phyloP scores from a whole-genome alignment of 2,113 vertebrate species.

The Rhadina sibilatrix region DNA sequence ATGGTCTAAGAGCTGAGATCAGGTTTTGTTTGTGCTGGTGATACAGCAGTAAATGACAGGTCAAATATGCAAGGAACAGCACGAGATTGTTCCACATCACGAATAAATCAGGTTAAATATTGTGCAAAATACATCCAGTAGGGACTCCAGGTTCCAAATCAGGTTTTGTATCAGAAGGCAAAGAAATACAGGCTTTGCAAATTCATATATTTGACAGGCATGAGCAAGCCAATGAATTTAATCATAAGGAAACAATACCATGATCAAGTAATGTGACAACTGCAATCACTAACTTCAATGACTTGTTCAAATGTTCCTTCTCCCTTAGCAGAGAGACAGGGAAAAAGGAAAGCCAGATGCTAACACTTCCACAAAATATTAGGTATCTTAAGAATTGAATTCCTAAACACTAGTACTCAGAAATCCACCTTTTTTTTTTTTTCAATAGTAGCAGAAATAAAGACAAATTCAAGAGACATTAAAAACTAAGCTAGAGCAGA shows the following conservation, averaged over 20 bases:
- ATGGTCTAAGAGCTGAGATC: neutral
- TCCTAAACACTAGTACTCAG: neutral
- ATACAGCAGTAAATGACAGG: constrained; percentile 21
- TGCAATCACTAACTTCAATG: neutral
- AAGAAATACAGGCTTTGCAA: neutral
- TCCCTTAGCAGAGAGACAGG: neutral
- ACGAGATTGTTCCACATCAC: neutral
- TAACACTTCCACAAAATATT: neutral
- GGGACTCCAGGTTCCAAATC: neutral
- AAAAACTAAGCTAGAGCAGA: neutral
- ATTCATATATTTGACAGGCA: neutral
- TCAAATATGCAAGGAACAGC: constrained; percentile 7
- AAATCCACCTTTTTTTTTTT: neutral
- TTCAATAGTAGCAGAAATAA: neutral
- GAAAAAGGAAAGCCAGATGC: neutral
- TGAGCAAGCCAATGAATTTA: neutral
- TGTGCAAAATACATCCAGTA: constrained; percentile 14
- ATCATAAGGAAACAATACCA: neutral
- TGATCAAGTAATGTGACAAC: neutral
- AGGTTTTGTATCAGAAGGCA: constrained; percentile 11
- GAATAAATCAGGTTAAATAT: constrained; percentile 35
- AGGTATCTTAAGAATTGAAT: neutral
- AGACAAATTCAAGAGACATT: neutral
- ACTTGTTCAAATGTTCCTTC: neutral
- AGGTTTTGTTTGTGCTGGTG: neutral